Evolutionary conservation across 2,113 vertebrate species (phyloP), one percentile per base, ranked within the genome.

Genomic region (Peucedramus taeniatus): DNA sequence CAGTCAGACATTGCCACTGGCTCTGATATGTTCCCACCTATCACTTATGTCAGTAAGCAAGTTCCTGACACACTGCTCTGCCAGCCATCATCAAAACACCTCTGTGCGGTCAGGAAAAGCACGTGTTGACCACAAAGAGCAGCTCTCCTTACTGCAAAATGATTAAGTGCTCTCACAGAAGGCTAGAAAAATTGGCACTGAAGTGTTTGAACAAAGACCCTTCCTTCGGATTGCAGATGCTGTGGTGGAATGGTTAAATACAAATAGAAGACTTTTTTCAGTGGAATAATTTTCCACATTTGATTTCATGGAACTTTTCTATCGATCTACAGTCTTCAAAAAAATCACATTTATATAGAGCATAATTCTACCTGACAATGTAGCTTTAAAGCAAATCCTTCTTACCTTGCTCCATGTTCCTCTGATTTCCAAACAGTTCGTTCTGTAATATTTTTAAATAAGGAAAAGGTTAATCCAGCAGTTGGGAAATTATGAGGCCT

Each of bases 41-140:
- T 91, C 93, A 90, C 66, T 74, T 59, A 20, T 2, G 2, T 81
- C 87, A 93, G 45, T 44, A 45, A 90, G 85, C 70, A 69, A 80
- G 78, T 85, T 85, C 50, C 54, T 85, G 87, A 91, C 93, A 87
- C 1, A 1, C 50, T 83, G 91, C 66, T 96, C 93, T 96, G 93
- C 87, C 91, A 95, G 2, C 78, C 75, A 61, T 96, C 94, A 94
- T 64, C 77, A 54, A 69, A 96, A 96, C 96, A 96, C 90, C 87
- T 91, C 93, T 20, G n/a, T 65, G 82, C 13, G 0, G 78, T 83
- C 82, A 94, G 94, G 75, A 93, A 83, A 95, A 95, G 70, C 51
- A 87, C 2, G 57, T 60, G 69, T 54, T 85, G 78, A 94, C 78
- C 74, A 85, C 74, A 94, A 89, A 89, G 72, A 91, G 56, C 37